phyloP scores from a whole-genome alignment of 2,113 vertebrate genomes.

The Zeus faber region DNA sequence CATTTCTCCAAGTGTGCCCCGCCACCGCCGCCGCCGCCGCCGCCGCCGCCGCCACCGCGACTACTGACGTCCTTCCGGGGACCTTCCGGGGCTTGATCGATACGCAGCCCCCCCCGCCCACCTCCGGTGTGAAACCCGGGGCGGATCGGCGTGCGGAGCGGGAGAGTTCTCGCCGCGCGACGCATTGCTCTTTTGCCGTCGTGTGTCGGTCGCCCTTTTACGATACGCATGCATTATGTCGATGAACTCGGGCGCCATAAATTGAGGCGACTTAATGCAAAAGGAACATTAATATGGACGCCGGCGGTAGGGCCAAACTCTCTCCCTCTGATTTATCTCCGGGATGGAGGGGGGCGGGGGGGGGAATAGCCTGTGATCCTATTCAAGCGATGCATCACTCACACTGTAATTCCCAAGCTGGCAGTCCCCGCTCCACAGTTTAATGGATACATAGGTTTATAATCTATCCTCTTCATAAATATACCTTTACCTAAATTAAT shows the following conservation, averaged over 20 bases:
- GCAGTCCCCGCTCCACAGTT: constrained; percentile 12
- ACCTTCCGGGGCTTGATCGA: constrained; percentile 46
- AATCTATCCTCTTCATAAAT: constrained; percentile 40
- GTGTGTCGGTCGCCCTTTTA: constrained; percentile 51
- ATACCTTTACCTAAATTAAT: constrained; percentile 42
- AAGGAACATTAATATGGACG: constrained; percentile 42
- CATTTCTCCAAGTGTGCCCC: constrained; percentile 6
- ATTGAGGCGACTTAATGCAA: constrained; percentile 37
- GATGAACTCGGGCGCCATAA: constrained; percentile 46
- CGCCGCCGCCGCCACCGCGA: no score
- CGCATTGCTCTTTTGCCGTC: no score
- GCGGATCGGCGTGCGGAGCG: no score
- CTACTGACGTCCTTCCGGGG: constrained; percentile 31
- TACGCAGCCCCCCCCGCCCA: constrained; percentile 25
- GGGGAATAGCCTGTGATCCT: constrained; percentile 33
- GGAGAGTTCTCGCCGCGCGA: no score
- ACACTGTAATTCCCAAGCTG: constrained; percentile 33
- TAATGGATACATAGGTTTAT: constrained; percentile 34
- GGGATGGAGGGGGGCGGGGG: background rate
- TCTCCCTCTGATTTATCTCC: constrained; percentile 47
- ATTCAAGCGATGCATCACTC: constrained; percentile 34
- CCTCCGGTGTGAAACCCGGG: no score
- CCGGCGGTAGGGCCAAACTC: constrained; percentile 14
- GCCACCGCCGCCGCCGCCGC: background rate
- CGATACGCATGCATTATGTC: constrained; percentile 44